Percentiles rank a stretch among this genome's conserved stretches.
phyloP scores from a whole-genome alignment of 1,140 invertebrate species.

The Bombyx mori region ASM3026992v2 NC_085118.1:11892501-11893000 shows the following conservation, averaged over 20 bases:
- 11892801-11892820: conserved; percentile 63
- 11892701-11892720: conserved; percentile 11
- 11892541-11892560: background rate
- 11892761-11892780: conserved; percentile 31
- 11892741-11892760: no score
- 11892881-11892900: conserved; percentile 54
- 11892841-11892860: conserved; percentile 56
- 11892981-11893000: conserved; percentile 63
- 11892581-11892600: conserved; percentile 9
- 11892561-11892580: background rate
- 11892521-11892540: no score
- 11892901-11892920: conserved; percentile 40
- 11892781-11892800: conserved; percentile 60
- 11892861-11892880: conserved; percentile 48
- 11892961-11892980: conserved; percentile 56
- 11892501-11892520: no score
- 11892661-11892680: conserved; percentile 10
- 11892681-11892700: conserved; percentile 16
- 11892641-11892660: conserved; percentile 5
- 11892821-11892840: conserved; percentile 66
- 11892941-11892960: conserved; percentile 66
- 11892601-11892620: conserved; percentile 12
- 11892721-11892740: background rate
- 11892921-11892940: conserved; percentile 56
- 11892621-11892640: conserved; percentile 14